A percentile compares a stretch with the other conserved stretches of the same genome.
phyloP scores from a whole-genome alignment of 2,113 vertebrate genomes.

The Gracilinanus agilis region DNA sequence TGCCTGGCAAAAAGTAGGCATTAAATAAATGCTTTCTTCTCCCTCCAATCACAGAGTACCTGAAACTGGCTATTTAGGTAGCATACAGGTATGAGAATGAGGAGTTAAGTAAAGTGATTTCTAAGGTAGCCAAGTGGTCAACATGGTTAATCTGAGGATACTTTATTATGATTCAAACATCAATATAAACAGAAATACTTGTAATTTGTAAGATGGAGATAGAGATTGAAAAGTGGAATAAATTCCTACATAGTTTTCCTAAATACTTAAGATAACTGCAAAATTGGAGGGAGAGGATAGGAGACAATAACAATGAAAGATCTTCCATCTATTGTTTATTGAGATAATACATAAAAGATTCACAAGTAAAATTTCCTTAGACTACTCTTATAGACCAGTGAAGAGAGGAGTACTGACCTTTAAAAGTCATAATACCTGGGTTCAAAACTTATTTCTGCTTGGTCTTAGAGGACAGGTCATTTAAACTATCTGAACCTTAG shows the following conservation, averaged over 20 bases:
- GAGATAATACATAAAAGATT: neutral
- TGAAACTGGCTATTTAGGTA: neutral
- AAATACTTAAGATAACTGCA: neutral
- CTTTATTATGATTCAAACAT: conserved; percentile 52
- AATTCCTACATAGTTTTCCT: neutral
- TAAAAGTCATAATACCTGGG: neutral
- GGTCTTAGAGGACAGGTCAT: neutral
- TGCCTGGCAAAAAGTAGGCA: no score
- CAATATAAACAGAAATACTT: conserved; percentile 50
- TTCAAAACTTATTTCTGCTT: neutral
- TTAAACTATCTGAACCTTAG: neutral
- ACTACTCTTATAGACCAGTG: no score
- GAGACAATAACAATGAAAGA: neutral
- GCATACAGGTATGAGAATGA: neutral
- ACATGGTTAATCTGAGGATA: conserved; percentile 38
- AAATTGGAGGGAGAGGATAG: neutral
- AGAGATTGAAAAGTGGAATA: neutral
- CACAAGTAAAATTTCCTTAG: neutral
- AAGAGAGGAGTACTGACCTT: no score
- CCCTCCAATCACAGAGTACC: neutral
- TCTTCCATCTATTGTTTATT: neutral
- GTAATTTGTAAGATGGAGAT: neutral
- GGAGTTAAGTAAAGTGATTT: neutral
- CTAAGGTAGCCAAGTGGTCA: conserved; percentile 22
- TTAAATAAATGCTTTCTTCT: neutral